phyloP scores from a whole-genome alignment of 2,113 vertebrate species.

The Labeo rohita region DNA sequence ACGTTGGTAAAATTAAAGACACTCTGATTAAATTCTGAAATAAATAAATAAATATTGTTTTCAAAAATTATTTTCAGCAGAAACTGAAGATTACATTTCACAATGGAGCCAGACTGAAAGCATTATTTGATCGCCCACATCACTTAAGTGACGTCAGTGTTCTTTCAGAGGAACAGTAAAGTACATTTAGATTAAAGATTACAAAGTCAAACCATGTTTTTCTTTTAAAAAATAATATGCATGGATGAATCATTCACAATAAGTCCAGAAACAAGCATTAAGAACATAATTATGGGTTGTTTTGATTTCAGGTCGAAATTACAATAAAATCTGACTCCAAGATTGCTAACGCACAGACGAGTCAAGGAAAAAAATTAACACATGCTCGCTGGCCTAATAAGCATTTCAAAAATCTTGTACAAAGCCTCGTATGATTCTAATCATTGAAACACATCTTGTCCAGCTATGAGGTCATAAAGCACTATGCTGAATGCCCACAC shows the following conservation, averaged over 20 bases:
- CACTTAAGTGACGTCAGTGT: not conserved
- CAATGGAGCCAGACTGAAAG: not conserved
- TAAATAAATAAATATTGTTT: not conserved
- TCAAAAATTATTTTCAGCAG: too few relatives aligned
- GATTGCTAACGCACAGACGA: not conserved
- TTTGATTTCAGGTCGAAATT: not conserved
- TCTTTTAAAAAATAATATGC: not conserved
- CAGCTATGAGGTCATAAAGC: constrained; percentile 40
- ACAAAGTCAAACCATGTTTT: not conserved
- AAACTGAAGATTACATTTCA: not conserved
- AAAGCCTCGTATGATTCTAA: not conserved
- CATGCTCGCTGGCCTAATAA: not conserved
- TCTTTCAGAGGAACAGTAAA: not conserved
- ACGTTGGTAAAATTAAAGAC: not conserved
- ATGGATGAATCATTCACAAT: not conserved
- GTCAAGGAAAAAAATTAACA: not conserved
- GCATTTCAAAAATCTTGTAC: not conserved
- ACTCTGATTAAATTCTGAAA: not conserved
- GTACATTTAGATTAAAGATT: not conserved
- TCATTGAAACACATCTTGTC: not conserved
- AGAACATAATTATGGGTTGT: not conserved
- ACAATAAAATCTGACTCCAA: not conserved
- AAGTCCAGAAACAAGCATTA: not conserved
- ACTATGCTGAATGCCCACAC: constrained; percentile 37
- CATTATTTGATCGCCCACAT: not conserved